Evolutionary conservation across 2,797 vertebrate species (phyloP).

Genomic region (Sebastes umbrosus): DNA sequence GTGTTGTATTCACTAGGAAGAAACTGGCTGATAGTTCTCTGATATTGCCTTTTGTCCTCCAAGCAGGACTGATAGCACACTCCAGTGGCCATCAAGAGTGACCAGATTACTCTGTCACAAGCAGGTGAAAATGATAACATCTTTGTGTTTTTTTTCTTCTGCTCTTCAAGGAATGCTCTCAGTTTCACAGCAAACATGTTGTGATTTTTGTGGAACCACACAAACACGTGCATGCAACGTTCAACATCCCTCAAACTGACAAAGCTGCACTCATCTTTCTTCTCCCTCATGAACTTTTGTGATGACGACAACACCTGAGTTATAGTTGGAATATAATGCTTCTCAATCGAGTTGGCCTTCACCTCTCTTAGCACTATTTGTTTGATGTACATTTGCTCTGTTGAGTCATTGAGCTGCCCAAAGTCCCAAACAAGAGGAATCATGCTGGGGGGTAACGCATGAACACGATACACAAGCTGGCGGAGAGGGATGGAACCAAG

Average conservation of each 20-base stretch:
- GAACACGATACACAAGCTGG: constrained; percentile 93
- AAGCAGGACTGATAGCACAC: constrained; percentile 91
- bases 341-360: not conserved
- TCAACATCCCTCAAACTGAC: constrained; percentile 93
- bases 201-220: constrained; percentile 84
- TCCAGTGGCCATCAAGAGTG: constrained; percentile 85
- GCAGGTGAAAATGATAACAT: not conserved
- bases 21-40: constrained; percentile 55
- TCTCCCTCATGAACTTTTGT: constrained; percentile 88
- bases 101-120: constrained; percentile 78
- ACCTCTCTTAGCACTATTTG: constrained; percentile 87
- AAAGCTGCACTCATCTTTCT: constrained; percentile 86
- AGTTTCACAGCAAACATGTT: constrained; percentile 45
- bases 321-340: constrained; percentile 3
- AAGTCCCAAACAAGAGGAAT: constrained; percentile 94
- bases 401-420: constrained; percentile 83
- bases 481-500: constrained; percentile 90
- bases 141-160: not conserved
- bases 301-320: constrained; percentile 82
- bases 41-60: constrained; percentile 80
- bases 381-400: constrained; percentile 87
- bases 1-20: constrained; percentile 68
- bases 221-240: constrained; percentile 87
- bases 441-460: constrained; percentile 90
- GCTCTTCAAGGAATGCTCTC: not conserved